Percentiles rank a stretch among this genome's conserved stretches.
These are phyloP conservation scores for Tachyglossus aculeatus DNA, from an alignment of 2,797 vertebrate species.

Conservation along the genomic window DNA sequence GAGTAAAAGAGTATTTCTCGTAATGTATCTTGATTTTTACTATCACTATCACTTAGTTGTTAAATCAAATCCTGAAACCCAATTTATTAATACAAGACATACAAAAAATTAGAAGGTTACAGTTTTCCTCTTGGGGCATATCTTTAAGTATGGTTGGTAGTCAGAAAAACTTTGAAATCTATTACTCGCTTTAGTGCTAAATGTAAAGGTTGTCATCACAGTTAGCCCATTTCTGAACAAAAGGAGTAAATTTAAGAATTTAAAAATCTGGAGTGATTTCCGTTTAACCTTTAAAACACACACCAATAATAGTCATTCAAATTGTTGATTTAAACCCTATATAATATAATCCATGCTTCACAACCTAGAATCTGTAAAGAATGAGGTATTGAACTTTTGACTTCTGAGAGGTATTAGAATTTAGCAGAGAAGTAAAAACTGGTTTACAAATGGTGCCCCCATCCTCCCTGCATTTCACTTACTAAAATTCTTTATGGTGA, in stretches of 20 bases:
- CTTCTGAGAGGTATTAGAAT: background rate
- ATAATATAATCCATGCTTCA: slow-evolving; percentile 18
- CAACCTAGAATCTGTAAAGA: slow-evolving; percentile 15
- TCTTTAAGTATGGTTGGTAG: background rate
- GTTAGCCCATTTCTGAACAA: slow-evolving; percentile 4
- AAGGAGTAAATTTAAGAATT: slow-evolving; percentile 11
- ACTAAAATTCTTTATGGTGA: background rate
- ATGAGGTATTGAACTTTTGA: background rate
- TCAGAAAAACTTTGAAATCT: slow-evolving; percentile 19
- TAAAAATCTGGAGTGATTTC: slow-evolving; percentile 17
- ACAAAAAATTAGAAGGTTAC: background rate
- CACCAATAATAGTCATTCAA: slow-evolving; percentile 10
- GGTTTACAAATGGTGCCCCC: too few species aligned
- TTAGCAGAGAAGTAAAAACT: background rate
- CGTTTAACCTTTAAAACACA: slow-evolving; percentile 26
- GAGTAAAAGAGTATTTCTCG: background rate
- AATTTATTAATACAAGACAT: background rate
- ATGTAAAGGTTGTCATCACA: background rate
- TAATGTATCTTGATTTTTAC: background rate
- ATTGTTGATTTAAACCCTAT: slow-evolving; percentile 14
- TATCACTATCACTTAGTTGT: background rate
- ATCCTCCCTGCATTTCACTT: background rate
- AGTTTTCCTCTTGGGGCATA: background rate
- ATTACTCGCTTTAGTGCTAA: background rate
- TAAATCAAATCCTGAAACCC: background rate